Base-by-base conservation (phyloP, 1,140 invertebrate species). In the Zaprionus gabonicus region DNA sequence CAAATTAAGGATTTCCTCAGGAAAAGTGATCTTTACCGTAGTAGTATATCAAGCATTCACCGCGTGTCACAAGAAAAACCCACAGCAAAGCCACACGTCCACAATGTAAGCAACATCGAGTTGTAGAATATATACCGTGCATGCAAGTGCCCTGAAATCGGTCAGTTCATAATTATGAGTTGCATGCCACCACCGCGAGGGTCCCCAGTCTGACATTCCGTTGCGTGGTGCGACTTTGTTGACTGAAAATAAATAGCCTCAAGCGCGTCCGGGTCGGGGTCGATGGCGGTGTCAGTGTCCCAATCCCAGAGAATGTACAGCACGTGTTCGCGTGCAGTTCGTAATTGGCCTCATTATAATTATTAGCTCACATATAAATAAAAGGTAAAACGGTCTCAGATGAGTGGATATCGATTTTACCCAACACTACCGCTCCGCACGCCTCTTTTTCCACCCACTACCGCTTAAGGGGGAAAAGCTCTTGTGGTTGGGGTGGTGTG, bases 281-380 rank as follows among this genome's bases (percentile, higher is more conserved):
- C 46, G n/a, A 7, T 46, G 28, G 17, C 27, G 15, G 38, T 46
- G 6, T 46, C 58, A 23, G 15, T 53, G 41, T 38, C 51, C 71
- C 49, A 41, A 27, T 27, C 56, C 46, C 56, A n/a, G n/a, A 46
- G 0, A 46, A 27, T n/a, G 15, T 20, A 17, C 15, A 82, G 65
- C 84, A 87, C 85, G 81, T 88, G 84, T 65, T 88, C 53, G 84
- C 84, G 81, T 87, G 85, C 71, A 55, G 25, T 38, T 31, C n/a
- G 41, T 57, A 83, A 78, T 83, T 80, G 82, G 58, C 56, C 69
- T 80, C 25, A 74, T 68, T 78, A 72, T 70, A 86, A 86, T 77
- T 81, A 87, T 75, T 87, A 83, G 71, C 78, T 70, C 70, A 68
- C 53, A 36, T 31, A 10, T 86, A 80, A 81, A 87, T 81, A 69